Conservation (phyloP, 2,797 vertebrate genomes). For the Discoglossus pictus region DNA sequence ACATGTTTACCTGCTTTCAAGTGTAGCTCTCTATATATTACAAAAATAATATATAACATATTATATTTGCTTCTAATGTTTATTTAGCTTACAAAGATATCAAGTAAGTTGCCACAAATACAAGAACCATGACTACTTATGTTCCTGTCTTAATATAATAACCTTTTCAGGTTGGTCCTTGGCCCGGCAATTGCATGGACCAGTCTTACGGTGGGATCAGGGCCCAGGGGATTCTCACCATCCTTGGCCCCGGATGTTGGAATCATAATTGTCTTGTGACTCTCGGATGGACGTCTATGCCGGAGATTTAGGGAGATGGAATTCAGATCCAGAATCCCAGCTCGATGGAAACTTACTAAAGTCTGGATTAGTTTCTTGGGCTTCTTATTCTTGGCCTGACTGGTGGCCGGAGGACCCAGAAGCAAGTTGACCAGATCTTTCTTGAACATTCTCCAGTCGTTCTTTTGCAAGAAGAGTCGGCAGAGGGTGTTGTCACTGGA, state of each 20-base stretch:
- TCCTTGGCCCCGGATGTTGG: not conserved
- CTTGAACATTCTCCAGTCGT: slow-evolving; percentile 60
- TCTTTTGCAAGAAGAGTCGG: slow-evolving; percentile 59
- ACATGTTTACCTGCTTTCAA: too few relatives aligned
- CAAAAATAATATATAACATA: too few relatives aligned
- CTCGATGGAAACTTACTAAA: slow-evolving; percentile 26
- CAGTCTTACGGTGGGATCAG: slow-evolving; percentile 36
- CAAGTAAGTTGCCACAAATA: too few relatives aligned
- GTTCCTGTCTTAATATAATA: slow-evolving; percentile 20
- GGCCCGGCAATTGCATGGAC: slow-evolving; percentile 34
- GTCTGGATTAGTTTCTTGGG: not conserved
- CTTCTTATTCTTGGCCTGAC: slow-evolving; percentile 25
- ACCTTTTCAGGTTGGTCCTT: slow-evolving; percentile 6
- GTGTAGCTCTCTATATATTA: too few relatives aligned
- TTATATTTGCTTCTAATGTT: too few relatives aligned
- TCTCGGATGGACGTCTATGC: not conserved
- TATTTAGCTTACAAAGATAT: too few relatives aligned
- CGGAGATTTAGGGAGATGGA: not conserved
- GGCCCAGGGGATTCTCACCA: not conserved
- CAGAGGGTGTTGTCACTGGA: slow-evolving; percentile 56
- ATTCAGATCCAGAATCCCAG: slow-evolving; percentile 26
- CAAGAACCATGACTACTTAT: too few relatives aligned
- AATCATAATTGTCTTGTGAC: not conserved
- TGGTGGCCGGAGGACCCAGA: slow-evolving; percentile 28
- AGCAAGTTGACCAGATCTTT: slow-evolving; percentile 50